Percentiles rank a stretch among this genome's conserved stretches.
Evolutionary conservation across 2,113 vertebrate species (phyloP).

Genomic region (Eidolon helvum): DNA sequence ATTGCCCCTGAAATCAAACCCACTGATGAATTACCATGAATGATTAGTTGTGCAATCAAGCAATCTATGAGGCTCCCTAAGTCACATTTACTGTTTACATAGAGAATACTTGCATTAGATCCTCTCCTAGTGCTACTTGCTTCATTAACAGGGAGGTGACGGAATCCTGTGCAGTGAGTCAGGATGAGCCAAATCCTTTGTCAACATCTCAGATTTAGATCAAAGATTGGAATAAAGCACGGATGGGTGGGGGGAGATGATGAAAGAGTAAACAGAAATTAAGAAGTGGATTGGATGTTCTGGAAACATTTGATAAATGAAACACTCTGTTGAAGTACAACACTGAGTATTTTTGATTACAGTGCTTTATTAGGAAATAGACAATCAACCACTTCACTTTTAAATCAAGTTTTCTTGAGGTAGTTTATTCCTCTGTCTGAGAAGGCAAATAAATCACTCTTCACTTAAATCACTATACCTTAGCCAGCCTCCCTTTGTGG

Average conservation of each 20-base stretch:
- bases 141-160: conserved; percentile 69
- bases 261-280: conserved; percentile 76
- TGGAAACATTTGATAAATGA: conserved; percentile 70
- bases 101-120: conserved; percentile 47
- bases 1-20: conserved; percentile 19
- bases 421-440: conserved; percentile 28
- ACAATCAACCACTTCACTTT: conserved; percentile 68
- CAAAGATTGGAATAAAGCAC: conserved; percentile 70
- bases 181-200: conserved; percentile 63
- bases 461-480: not conserved
- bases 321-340: conserved; percentile 72
- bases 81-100: conserved; percentile 47
- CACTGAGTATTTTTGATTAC: conserved; percentile 72
- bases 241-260: not conserved
- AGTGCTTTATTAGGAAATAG: conserved; percentile 74
- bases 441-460: not conserved
- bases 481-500: not conserved
- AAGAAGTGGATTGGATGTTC: conserved; percentile 73
- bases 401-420: conserved; percentile 63
- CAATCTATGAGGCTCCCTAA: conserved; percentile 1
- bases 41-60: conserved; percentile 54
- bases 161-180: conserved; percentile 55
- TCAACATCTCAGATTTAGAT: conserved; percentile 71
- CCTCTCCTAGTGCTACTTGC: conserved; percentile 45
- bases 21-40: conserved; percentile 32